Conservation (phyloP, 2,888 invertebrate genomes). For the Cistogaster globosa region DNA sequence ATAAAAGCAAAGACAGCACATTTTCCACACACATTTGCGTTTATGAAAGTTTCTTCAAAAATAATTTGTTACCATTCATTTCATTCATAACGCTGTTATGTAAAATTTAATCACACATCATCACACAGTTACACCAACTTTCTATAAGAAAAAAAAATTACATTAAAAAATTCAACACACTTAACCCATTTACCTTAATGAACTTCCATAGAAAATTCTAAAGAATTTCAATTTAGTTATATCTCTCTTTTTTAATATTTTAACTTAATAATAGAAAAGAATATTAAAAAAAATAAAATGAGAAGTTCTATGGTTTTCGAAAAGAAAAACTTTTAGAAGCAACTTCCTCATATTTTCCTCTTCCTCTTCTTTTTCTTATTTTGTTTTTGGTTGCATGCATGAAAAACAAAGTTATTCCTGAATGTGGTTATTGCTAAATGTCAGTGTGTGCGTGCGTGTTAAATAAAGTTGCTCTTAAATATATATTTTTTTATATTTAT, state of each 20-base stretch:
- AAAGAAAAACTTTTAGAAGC: slow-evolving; percentile 57
- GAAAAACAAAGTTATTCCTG: slow-evolving; percentile 35
- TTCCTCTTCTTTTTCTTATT: slow-evolving; percentile 23
- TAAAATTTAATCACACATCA: slow-evolving; percentile 21
- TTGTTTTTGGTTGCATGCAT: slow-evolving; percentile 13
- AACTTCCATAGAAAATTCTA: slow-evolving; percentile 62
- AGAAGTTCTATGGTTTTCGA: slow-evolving; percentile 18
- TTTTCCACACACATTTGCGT: slow-evolving; percentile 11
- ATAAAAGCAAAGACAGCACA: slow-evolving; percentile 22
- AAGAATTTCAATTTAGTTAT: slow-evolving; percentile 55
- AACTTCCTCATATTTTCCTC: slow-evolving; percentile 43
- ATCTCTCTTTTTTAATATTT: slow-evolving; percentile 45
- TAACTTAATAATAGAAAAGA: slow-evolving; percentile 45
- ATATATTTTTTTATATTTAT: slow-evolving; percentile 54
- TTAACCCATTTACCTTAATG: slow-evolving; percentile 70
- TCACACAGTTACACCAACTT: neutral
- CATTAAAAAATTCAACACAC: slow-evolving; percentile 32
- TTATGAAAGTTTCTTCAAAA: slow-evolving; percentile 35
- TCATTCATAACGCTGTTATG: slow-evolving; percentile 49
- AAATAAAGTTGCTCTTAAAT: slow-evolving; percentile 44
- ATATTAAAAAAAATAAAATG: slow-evolving; percentile 6
- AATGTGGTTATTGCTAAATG: slow-evolving; percentile 14
- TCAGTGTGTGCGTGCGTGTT: neutral
- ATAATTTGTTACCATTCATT: slow-evolving; percentile 32
- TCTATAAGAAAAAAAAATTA: neutral